Evolutionary conservation across 2,113 vertebrate species (phyloP), one percentile per base, ranked within the genome.

Genomic region (Acinonyx jubatus): DNA sequence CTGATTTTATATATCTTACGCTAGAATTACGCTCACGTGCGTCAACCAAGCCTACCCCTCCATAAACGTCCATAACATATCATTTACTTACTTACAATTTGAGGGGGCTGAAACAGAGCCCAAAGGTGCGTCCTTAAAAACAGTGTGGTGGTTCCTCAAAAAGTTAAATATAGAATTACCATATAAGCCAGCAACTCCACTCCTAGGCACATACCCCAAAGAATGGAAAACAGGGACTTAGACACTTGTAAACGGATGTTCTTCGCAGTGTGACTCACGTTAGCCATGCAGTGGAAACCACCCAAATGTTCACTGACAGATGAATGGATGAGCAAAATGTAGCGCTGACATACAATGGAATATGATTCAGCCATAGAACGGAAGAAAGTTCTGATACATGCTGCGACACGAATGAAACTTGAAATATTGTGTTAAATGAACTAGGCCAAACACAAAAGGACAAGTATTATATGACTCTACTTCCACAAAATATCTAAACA

Each of bases 41-140:
- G 38, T 71, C 52, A 52, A 61, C 36, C 27, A 71, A 29, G 41
- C 23, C 15, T 4, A 7, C 41, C 50, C 36, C 29, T 83, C 27
- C 50, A 21, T 65, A 81, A 82, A 92, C 41, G 36, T 6, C 29
- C 74, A 21, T 10, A 38, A 33, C 5, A 61, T 65, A 66, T 52
- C 3, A 38, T 74, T 80, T 61, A 45, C 83, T 91, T 82, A 93
- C 33, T 94, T 71, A 85, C 81, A 85, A 65, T 74, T 74, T 84
- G 66, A 76, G 27, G 23, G 7, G 31, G 41, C 31, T 79, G 38
- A 97, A 93, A 88, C 38, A 74, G 65, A 85, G 21, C 91, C 41
- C 71, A 95, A 95, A 96, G 16, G 66, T 52, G 9, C 5, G 61
- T 78, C n/a, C 41, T 82, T 96, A 82, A 92, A 88, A 96, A 84